These are phyloP conservation scores for Dastarcus helophoroides DNA, from an alignment of 2,888 invertebrate genomes.

Conservation along the genomic window DNA sequence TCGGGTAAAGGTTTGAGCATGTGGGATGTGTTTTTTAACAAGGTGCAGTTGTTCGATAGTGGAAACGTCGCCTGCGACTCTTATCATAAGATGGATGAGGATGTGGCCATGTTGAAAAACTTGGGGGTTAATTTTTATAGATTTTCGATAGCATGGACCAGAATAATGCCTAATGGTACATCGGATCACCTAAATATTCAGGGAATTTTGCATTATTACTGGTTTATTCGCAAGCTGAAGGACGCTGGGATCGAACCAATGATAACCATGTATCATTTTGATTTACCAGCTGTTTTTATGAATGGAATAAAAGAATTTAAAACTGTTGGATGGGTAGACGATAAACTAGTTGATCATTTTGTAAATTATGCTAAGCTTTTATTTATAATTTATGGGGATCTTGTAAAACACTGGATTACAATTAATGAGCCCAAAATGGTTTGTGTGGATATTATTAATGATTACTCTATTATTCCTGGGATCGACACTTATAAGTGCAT, in stretches of 20 bases:
- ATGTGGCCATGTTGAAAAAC: constrained; percentile 14
- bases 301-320: neutral
- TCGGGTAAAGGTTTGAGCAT: constrained; percentile 24
- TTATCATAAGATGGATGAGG: constrained; percentile 14
- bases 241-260: constrained; percentile 49
- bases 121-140: constrained; percentile 24
- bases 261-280: constrained; percentile 47
- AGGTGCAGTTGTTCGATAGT: constrained; percentile 9
- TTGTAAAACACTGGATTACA: constrained; percentile 22
- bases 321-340: constrained; percentile 18
- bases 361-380: constrained; percentile 19
- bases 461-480: constrained; percentile 31
- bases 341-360: constrained; percentile 15
- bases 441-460: constrained; percentile 11
- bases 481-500: constrained; percentile 46
- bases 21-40: constrained; percentile 26
- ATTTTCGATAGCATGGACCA: constrained; percentile 52
- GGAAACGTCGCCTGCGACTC: constrained; percentile 17
- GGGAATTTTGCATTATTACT: constrained; percentile 54
- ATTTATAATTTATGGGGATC: constrained; percentile 19
- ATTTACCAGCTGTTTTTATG: constrained; percentile 31
- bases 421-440: constrained; percentile 20
- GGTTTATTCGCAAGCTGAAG: constrained; percentile 49
- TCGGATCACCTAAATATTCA: constrained; percentile 42
- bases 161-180: constrained; percentile 46